Base-by-base conservation (phyloP, 2,113 vertebrate genomes). In the Diglossa brunneiventris region DNA sequence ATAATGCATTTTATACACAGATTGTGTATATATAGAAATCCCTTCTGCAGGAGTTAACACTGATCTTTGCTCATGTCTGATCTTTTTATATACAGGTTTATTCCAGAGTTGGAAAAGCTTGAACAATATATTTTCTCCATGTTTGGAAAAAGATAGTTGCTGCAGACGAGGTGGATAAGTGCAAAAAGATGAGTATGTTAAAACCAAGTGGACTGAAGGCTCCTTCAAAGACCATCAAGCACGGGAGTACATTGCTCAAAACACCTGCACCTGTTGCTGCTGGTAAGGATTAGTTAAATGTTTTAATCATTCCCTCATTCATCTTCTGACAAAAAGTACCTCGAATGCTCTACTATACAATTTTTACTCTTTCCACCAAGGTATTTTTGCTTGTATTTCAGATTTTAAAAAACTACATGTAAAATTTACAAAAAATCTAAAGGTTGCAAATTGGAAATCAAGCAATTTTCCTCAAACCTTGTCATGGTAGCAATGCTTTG, bases 181-280 rank as follows among this genome's bases (percentile, higher is more conserved):
- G 83, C 61, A 87, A 82, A 96, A 97, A 97, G 96, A 99, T 99
- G 99, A 99, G 99, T 96, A 97, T 98, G 96, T 97, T 99, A n/a
- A 99, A 99, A 84, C 97, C 99, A 64, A 99, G 98, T 66, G 99
- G 99, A 96, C 98, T 99, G 37, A 99, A 99, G 96, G 98, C 98
- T 93, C 99, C 99, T 70, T 99, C 98, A 93, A 99, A 99, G 97
- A 99, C 99, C 96, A 96, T 98, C 41, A 99, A 98, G 94, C 97
- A 98, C 20, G 97, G 98, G 49, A 96, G 96, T 61, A 73, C 98
- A 1, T 93, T 98, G 63, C 91, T 98, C 82, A 99, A 99, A 96
- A 97, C 98, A 20, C 91, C 97, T 87, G 49, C 80, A 28, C 30
- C 98, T 90, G 97, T 75, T 96, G 76, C 91, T 87, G 44, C 98